A percentile compares a stretch with the other conserved stretches of the same genome.
Conservation (phyloP, 1,140 invertebrate genomes). For the Drosophila bocki region DNA sequence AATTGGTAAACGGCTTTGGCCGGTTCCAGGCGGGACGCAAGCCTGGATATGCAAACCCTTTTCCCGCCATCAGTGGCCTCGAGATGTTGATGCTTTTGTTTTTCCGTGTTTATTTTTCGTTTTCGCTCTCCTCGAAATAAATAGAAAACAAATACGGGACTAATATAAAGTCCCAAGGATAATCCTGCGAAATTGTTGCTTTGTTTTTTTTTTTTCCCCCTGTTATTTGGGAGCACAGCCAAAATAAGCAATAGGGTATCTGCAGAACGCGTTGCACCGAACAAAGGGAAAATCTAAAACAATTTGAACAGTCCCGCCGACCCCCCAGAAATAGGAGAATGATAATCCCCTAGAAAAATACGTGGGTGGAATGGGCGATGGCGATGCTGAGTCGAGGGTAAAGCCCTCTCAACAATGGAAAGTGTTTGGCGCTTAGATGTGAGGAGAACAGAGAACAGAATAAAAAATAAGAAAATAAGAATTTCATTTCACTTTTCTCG, state of each 20-base stretch:
- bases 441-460: constrained; percentile 3
- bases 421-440: constrained; percentile 60
- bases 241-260: constrained; percentile 52
- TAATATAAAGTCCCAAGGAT: constrained; percentile 57
- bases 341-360: constrained; percentile 66
- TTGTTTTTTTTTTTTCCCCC: constrained; percentile 18
- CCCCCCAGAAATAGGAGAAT: constrained; percentile 29
- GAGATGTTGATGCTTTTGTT: constrained; percentile 45
- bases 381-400: constrained; percentile 8
- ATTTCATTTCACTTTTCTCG: constrained; percentile 73
- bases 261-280: constrained; percentile 34
- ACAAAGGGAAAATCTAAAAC: constrained; percentile 61
- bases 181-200: constrained; percentile 62
- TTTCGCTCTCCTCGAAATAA: constrained; percentile 17
- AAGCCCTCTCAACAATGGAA: constrained; percentile 58
- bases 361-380: constrained; percentile 8
- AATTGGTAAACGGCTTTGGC: constrained; percentile 77
- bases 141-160: constrained; percentile 56
- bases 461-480: constrained; percentile 51
- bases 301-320: constrained; percentile 45
- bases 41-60: constrained; percentile 51
- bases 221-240: constrained; percentile 17
- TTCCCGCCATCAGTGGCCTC: constrained; percentile 17
- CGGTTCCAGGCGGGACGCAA: constrained; percentile 22
- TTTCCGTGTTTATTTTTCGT: constrained; percentile 22